Base-by-base conservation (phyloP, 2,888 invertebrate genomes). In the Koerneria pararmatus region DNA sequence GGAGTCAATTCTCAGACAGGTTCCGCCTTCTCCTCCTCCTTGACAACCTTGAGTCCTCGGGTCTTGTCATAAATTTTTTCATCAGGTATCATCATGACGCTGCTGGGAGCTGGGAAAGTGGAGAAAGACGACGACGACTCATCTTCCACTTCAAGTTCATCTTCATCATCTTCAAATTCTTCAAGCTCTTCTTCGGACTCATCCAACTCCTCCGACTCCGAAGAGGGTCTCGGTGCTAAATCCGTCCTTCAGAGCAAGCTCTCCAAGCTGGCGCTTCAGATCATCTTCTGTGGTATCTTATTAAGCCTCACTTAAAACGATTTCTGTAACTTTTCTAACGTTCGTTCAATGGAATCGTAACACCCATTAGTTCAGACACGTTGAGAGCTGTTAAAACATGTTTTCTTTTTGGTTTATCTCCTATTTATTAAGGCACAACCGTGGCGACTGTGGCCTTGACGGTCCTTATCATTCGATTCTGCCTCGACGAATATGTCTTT, bases 1-100 rank as follows among this genome's bases (percentile, higher is more conserved):
- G 98, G 95, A 71, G 90, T 93, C 70, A 95, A 97, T 87, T 98
- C 97, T 1, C 97, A 98, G 85, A 95, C 98, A 66, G 98, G n/a
- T n/a, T n/a, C n/a, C n/a, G n/a, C n/a, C n/a, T n/a, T n/a, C n/a
- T n/a, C n/a, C n/a, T n/a, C n/a, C n/a, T n/a, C n/a, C n/a, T n/a
- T n/a, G n/a, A n/a, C 95, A n/a, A n/a, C n/a, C n/a, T n/a, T n/a
- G n/a, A n/a, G n/a, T n/a, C n/a, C n/a, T n/a, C n/a, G n/a, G n/a
- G n/a, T n/a, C n/a, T n/a, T n/a, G n/a, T n/a, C n/a, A n/a, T n/a
- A n/a, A n/a, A n/a, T n/a, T n/a, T n/a, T n/a, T n/a, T n/a, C n/a
- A n/a, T n/a, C n/a, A n/a, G n/a, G 81, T 60, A 81, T 81, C 64
- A 82, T 81, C 66, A 81, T 81, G 81, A 78, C 75, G n/a, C 74